Base-by-base conservation (phyloP, 2,888 invertebrate species). In the Dicranocentrus wangi region DNA sequence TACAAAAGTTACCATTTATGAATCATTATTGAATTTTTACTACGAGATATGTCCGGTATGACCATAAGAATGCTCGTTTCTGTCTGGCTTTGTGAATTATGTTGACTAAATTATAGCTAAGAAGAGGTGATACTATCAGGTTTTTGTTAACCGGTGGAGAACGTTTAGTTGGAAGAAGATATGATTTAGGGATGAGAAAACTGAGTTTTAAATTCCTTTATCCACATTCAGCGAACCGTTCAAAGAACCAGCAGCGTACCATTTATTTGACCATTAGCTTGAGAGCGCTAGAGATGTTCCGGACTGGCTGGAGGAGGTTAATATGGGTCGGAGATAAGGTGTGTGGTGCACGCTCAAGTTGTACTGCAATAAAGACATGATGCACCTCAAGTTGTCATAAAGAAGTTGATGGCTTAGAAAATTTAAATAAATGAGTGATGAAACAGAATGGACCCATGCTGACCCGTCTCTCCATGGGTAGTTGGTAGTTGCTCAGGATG, bases 381-480 rank as follows among this genome's bases (percentile, higher is more conserved):
- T 27, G 27, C 3, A 61, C n/a, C 61, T n/a, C 28, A 28, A n/a
- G 3, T 61, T 65, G 66, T 65, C 66, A 55, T 55, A 39, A 25
- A 47, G 19, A 63, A 53, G 51, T 51, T 19, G 73, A 73, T 73
- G 23, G 63, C 21, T 72, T 17, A 43, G 28, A 71, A 73, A 53
- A 73, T 73, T 53, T 75, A 23, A 53, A 75, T 65, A 65, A 73
- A 73, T 72, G 72, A 72, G 55, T 65, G 75, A 75, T 65, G 75
- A 75, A 75, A 75, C 42, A 42, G 39, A 75, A 66, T 51, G 65
- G 23, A 39, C 65, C 23, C 75, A 28, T 65, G 75, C 75, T 75
- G 75, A 27, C 55, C 39, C 65, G n/a, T n/a, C 17, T 47, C 47
- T 58, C 42, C 42, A 32, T 32, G 32, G 32, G 10, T 32, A 10